phyloP scores from a whole-genome alignment of 1,140 invertebrate genomes.

The Onthophagus taurus region DNA sequence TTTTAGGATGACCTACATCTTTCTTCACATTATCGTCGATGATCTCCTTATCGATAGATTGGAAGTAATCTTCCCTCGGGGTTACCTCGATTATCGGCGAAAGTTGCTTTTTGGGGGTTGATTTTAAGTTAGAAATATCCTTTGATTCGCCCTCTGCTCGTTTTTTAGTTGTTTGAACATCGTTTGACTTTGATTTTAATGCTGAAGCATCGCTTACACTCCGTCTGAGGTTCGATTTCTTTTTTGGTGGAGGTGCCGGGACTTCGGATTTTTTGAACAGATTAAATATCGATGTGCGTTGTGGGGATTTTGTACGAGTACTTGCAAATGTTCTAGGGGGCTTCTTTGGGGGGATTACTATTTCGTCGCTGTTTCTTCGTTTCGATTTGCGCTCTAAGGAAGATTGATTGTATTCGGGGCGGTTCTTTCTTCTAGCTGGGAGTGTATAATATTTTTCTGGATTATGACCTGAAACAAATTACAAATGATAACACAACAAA shows the following conservation, averaged over 20 bases:
- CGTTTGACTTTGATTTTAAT: conserved; percentile 40
- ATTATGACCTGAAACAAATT: conserved; percentile 2
- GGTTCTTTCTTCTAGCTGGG: conserved; percentile 42
- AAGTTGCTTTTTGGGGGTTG: conserved; percentile 49
- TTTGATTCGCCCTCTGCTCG: conserved; percentile 39
- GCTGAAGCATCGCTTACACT: conserved; percentile 62
- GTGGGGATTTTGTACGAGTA: conserved; percentile 33
- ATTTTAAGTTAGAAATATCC: conserved; percentile 17
- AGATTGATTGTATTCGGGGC: conserved; percentile 42
- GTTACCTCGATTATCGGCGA: conserved; percentile 65
- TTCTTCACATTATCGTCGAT: conserved; percentile 17
- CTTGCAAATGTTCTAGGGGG: conserved; percentile 38
- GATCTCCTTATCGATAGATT: conserved; percentile 28
- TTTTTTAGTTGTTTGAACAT: conserved; percentile 35
- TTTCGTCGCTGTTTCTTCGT: conserved; percentile 32
- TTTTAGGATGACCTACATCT: conserved; percentile 4
- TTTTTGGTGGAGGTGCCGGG: conserved; percentile 32
- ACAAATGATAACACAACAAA: too few relatives aligned
- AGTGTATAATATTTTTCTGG: conserved; percentile 52
- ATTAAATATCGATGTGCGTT: conserved; percentile 46
- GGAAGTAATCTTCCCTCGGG: conserved; percentile 57
- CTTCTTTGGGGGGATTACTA: conserved; percentile 30
- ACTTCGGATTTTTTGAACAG: conserved; percentile 46
- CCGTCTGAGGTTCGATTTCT: conserved; percentile 42
- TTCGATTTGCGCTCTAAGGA: conserved; percentile 30